Conservation (phyloP, 2,888 invertebrate genomes). For the Reticulitermes lucifugus region DNA sequence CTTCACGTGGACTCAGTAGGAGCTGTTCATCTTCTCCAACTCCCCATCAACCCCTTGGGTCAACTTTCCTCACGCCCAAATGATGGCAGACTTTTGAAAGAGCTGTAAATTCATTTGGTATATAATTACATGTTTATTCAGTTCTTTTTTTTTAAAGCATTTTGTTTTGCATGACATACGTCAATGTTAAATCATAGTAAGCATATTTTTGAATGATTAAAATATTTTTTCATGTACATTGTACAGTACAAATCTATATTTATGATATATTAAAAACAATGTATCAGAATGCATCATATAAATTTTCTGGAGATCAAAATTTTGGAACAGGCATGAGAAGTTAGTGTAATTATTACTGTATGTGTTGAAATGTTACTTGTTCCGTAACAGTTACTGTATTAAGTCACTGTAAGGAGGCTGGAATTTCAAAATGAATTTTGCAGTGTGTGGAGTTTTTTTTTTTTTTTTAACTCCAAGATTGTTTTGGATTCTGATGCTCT, state of each 20-base stretch:
- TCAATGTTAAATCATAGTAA: not conserved
- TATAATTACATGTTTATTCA: not conserved
- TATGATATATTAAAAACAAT: not conserved
- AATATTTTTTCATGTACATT: constrained; percentile 44
- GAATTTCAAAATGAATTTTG: no score
- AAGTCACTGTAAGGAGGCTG: not conserved
- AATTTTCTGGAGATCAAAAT: not conserved
- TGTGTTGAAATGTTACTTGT: not conserved
- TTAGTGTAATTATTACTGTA: not conserved
- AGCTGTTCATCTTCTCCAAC: constrained; percentile 67
- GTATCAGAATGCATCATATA: not conserved
- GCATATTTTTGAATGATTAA: constrained; percentile 45
- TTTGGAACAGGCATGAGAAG: not conserved
- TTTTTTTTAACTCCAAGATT: no score
- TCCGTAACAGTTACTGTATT: not conserved
- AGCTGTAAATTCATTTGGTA: not conserved
- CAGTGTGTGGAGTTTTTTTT: no score
- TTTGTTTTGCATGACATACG: not conserved
- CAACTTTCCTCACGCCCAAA: constrained; percentile 48
- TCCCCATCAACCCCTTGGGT: constrained; percentile 56
- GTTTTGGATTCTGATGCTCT: no score
- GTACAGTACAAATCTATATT: constrained; percentile 41
- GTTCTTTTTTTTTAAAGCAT: not conserved
- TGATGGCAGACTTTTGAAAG: constrained; percentile 42
- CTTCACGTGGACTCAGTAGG: constrained; percentile 61